These are phyloP conservation scores for Rhimphoctona megacephalus DNA, from an alignment of 2,888 invertebrate species.

Conservation along the genomic window DNA sequence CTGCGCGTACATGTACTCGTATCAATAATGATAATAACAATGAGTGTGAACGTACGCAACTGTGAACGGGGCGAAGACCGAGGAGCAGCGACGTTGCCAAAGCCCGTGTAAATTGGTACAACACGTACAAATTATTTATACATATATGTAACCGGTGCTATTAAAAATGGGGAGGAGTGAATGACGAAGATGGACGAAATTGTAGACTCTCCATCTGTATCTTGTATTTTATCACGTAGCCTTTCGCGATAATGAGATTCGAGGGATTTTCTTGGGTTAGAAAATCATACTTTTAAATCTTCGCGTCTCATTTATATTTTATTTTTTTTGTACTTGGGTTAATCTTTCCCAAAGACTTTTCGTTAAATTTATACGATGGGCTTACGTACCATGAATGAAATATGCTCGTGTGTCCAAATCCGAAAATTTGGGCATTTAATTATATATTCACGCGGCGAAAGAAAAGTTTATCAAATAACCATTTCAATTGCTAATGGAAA, in stretches of 20 bases:
- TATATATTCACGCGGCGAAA: background rate
- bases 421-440: background rate
- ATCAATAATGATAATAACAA: constrained; percentile 47
- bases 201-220: constrained; percentile 14
- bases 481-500: background rate
- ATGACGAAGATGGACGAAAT: constrained; percentile 37
- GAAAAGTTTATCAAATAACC: background rate
- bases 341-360: background rate
- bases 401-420: background rate
- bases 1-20: background rate
- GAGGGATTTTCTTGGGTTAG: constrained; percentile 34
- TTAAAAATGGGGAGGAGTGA: constrained; percentile 30
- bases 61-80: constrained; percentile 57
- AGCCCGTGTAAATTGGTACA: constrained; percentile 28
- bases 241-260: constrained; percentile 48
- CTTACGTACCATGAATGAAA: background rate
- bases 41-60: constrained; percentile 33
- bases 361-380: background rate
- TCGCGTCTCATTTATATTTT: background rate
- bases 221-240: constrained; percentile 39
- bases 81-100: constrained; percentile 27
- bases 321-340: background rate
- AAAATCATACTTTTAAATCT: constrained; percentile 27
- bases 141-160: constrained; percentile 24
- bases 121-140: background rate